Conservation (phyloP, 2,113 vertebrate genomes). For the Uria lomvia region DNA sequence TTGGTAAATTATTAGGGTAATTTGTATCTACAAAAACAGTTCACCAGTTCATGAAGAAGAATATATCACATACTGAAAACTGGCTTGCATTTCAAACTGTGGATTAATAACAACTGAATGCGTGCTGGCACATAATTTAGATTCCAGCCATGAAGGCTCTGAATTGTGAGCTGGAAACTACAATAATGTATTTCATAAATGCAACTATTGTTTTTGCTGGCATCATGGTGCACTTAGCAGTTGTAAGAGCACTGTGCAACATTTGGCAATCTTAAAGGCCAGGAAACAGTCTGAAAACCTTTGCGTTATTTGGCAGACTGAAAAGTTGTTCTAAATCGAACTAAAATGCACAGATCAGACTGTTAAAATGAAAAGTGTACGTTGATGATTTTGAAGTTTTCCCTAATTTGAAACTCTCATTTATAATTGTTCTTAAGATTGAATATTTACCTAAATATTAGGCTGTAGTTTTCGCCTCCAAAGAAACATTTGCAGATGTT, state of each 20-base stretch:
- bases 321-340: background rate
- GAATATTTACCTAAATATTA: background rate
- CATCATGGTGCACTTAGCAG: background rate
- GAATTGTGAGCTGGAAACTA: constrained; percentile 21
- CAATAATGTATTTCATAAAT: constrained; percentile 41
- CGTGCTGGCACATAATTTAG: constrained; percentile 2
- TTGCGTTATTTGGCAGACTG: background rate
- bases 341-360: background rate
- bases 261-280: background rate
- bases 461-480: background rate
- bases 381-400: background rate
- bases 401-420: background rate
- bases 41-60: background rate
- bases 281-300: background rate
- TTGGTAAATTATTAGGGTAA: background rate
- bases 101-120: constrained; percentile 36
- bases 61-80: background rate
- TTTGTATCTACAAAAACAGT: background rate
- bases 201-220: constrained; percentile 58
- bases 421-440: background rate
- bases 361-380: background rate
- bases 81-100: background rate
- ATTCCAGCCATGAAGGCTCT: constrained; percentile 35
- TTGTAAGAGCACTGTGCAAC: background rate
- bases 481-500: background rate